phyloP scores from a whole-genome alignment of 2,797 vertebrate species.

The Malacoraja senta region DNA sequence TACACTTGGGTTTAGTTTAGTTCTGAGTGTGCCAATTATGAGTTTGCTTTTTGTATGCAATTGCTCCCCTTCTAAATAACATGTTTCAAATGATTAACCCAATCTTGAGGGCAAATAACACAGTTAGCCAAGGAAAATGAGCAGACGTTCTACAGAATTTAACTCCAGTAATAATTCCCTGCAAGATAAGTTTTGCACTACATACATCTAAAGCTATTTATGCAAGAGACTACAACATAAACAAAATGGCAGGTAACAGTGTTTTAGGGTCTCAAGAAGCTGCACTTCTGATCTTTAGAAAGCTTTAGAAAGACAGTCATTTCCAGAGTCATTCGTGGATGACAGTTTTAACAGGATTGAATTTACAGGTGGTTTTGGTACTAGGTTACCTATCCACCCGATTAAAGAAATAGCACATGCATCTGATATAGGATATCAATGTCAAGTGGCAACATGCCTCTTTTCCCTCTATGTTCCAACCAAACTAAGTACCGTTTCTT shows the following conservation, averaged over 20 bases:
- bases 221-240: neutral
- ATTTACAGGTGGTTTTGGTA: neutral
- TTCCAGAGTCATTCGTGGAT: neutral
- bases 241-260: neutral
- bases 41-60: neutral
- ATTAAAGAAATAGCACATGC: neutral
- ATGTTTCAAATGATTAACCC: neutral
- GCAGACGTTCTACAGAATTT: neutral
- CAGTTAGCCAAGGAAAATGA: neutral
- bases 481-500: neutral
- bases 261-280: neutral
- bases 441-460: neutral
- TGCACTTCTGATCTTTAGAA: neutral
- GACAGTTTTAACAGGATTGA: neutral
- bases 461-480: neutral
- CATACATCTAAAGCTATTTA: neutral
- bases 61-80: neutral
- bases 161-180: neutral
- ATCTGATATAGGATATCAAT: neutral
- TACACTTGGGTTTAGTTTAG: slow-evolving; percentile 24
- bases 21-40: neutral
- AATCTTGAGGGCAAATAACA: neutral
- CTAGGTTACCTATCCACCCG: neutral
- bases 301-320: neutral
- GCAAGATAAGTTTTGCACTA: neutral